Conservation (phyloP, 2,888 invertebrate genomes). For the Torymus auratus region DNA sequence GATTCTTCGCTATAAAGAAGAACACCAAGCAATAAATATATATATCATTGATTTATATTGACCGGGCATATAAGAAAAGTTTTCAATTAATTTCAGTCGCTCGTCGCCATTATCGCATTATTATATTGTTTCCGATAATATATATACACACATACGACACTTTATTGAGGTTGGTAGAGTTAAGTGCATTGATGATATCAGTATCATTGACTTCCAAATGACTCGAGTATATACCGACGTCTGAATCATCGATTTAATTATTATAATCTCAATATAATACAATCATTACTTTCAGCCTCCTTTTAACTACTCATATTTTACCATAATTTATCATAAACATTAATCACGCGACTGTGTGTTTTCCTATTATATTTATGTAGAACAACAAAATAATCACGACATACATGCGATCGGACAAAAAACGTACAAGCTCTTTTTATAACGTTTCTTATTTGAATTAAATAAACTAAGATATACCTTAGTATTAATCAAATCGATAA, state of each 20-base stretch:
- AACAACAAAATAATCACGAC: not conserved
- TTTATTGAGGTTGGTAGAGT: constrained; percentile 32
- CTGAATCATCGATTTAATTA: constrained; percentile 54
- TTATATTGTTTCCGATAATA: constrained; percentile 23
- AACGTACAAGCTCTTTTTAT: not conserved
- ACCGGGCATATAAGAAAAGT: not conserved
- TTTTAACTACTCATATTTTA: constrained; percentile 23
- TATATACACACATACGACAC: not conserved
- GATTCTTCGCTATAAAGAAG: no score
- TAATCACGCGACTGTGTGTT: constrained; percentile 10
- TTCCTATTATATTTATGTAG: not conserved
- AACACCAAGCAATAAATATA: no score
- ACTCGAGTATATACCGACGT: not conserved
- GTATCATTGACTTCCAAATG: constrained; percentile 52
- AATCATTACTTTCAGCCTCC: constrained; percentile 17
- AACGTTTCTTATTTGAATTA: not conserved
- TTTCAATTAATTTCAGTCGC: constrained; percentile 16
- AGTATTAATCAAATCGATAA: no score
- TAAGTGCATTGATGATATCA: constrained; percentile 44
- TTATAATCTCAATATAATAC: constrained; percentile 22
- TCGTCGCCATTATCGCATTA: not conserved
- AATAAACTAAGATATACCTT: no score
- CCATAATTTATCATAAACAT: constrained; percentile 32
- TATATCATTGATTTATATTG: no score
- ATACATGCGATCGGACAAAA: not conserved